Evolutionary conservation across 2,113 vertebrate species (phyloP), one percentile per base, ranked within the genome.

Genomic region (Silurus asotus): DNA sequence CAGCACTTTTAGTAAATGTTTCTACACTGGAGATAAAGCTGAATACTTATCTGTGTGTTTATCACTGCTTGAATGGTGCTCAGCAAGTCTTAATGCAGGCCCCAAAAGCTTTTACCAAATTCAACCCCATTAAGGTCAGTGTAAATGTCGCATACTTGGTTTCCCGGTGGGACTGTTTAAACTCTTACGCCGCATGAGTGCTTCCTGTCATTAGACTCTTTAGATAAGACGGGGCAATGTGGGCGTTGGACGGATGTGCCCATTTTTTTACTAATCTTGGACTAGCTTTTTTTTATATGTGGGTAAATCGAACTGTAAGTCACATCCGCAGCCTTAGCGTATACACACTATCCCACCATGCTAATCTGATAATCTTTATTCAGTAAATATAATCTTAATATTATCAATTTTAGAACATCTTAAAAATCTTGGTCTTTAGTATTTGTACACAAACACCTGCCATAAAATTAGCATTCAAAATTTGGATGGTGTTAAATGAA

Each of bases 121-220:
- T 28, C 64, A 45, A 1, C 17, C 58, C 84, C 75, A 79, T 74
- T 82, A 82, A 77, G 59, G 76, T 59, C 59, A 61, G 53, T 64
- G 76, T 84, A 83, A 86, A 86, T 65, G 78, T 81, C 67, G 55
- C 85, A 86, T 86, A 86, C 85, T 79, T 79, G 45, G 77, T 81
- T 81, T 72, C 88, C 79, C 76, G 25, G 51, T 84, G 79, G 83
- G 87, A 89, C 58, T 8, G 69, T 58, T 81, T 79, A 61, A 45
- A 77, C 84, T 45, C 28, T 76, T 84, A 45, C 58, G 4, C 84
- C 10, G 48, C 84, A 67, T 74, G 70, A 76, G 77, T 76, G 81
- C 76, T 81, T 58, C 51, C 84, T 75, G 88, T 89, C 88, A 89
- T 69, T 80, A 86, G 80, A 62, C 84, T 23, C 64, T 51, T 64